Conservation (phyloP, 2,797 vertebrate species). For the Myotis findleyi region DNA sequence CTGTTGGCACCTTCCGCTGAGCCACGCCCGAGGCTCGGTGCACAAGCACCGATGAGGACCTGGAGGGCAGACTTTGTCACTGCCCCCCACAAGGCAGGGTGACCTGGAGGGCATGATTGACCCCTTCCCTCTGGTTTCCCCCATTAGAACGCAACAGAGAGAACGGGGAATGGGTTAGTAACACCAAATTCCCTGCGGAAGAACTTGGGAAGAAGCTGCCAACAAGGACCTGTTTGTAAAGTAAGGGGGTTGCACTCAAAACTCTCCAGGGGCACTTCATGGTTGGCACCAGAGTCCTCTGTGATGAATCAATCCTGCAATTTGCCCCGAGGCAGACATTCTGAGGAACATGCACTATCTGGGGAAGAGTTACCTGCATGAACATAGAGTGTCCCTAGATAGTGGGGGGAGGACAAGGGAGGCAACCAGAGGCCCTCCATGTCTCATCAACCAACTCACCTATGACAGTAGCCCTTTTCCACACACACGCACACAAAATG, state of each 20-base stretch:
- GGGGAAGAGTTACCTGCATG: not conserved
- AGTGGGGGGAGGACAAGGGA: not conserved
- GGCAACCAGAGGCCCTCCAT: not conserved
- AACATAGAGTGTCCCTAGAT: not conserved
- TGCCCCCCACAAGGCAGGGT: not conserved
- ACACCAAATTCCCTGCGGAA: not conserved
- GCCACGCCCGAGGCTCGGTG: not conserved
- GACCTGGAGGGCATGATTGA: not conserved
- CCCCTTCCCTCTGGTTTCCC: not conserved
- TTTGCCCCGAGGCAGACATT: not conserved
- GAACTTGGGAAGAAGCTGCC: conserved; percentile 49
- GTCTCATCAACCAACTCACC: conserved; percentile 59
- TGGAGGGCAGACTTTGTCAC: not conserved
- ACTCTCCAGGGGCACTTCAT: not conserved
- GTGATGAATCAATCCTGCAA: conserved; percentile 30
- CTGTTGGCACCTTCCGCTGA: conserved; percentile 61
- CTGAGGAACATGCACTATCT: not conserved
- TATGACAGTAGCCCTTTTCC: not conserved
- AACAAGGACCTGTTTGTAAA: conserved; percentile 47
- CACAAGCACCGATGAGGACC: not conserved
- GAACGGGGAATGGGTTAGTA: not conserved
- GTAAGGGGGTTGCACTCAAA: not conserved
- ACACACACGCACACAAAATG: not conserved
- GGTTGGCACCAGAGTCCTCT: not conserved
- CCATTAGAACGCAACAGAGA: not conserved